A percentile compares a stretch with the other conserved stretches of the same genome.
phyloP scores from a whole-genome alignment of 2,888 invertebrate genomes.

The Conistra vaccinii region DNA sequence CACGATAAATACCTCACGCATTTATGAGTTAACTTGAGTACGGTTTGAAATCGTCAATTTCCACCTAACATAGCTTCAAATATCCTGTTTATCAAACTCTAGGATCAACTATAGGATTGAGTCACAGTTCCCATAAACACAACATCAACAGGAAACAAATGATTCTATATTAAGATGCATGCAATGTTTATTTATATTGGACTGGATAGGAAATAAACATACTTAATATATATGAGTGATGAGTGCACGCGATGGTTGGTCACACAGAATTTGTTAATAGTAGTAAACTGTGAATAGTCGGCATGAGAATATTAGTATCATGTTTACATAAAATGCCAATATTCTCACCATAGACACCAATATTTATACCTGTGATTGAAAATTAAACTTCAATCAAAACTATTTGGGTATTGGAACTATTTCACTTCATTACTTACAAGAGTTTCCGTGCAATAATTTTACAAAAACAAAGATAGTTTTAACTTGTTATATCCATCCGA shows the following conservation, averaged over 20 bases:
- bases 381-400: neutral
- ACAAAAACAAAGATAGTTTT: too few species aligned
- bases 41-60: neutral
- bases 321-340: neutral
- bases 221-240: neutral
- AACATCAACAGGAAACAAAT: constrained; percentile 48
- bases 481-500: too few species aligned
- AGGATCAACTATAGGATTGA: constrained; percentile 13
- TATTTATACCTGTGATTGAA: neutral
- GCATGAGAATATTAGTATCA: neutral
- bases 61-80: neutral
- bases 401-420: neutral
- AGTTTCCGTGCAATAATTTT: too few species aligned
- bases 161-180: constrained; percentile 18
- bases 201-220: constrained; percentile 29
- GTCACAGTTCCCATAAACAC: constrained; percentile 30
- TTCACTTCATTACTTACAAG: neutral
- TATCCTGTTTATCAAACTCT: constrained; percentile 50
- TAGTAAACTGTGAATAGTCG: neutral
- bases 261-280: constrained; percentile 5
- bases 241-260: neutral
- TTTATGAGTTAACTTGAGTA: neutral
- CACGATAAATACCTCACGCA: too few species aligned
- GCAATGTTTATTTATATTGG: constrained; percentile 34
- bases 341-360: too few species aligned